These are phyloP conservation scores for Palythoa grandiflora DNA, from an alignment of 92 coral and sea anemone genomes.

Conservation along the genomic window DNA sequence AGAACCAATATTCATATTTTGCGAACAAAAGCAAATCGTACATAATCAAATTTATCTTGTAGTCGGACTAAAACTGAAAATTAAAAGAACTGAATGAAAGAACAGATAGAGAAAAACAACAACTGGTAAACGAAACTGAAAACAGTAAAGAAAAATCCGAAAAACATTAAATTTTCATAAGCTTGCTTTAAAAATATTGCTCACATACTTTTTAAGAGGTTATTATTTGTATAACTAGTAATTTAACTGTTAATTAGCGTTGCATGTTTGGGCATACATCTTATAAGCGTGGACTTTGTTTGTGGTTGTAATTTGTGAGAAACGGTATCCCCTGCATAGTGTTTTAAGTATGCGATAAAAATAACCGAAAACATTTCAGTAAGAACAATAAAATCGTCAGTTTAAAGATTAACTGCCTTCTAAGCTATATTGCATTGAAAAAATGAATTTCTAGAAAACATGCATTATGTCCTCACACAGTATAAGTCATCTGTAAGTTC, in stretches of 20 bases:
- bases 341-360: not conserved
- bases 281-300: not conserved
- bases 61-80: too few species aligned
- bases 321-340: not conserved
- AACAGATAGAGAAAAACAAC: too few species aligned
- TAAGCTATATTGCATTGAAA: not conserved
- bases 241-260: not conserved
- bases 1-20: too few species aligned
- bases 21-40: too few species aligned
- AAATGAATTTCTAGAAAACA: not conserved
- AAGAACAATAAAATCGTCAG: not conserved
- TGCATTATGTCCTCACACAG: not conserved
- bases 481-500: not conserved
- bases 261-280: conserved; percentile 17
- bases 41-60: too few species aligned
- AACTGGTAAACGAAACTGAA: not conserved
- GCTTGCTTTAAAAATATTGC: not conserved
- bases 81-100: not conserved
- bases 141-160: not conserved
- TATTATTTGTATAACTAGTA: not conserved
- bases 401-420: not conserved
- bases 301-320: not conserved
- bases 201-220: not conserved
- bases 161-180: not conserved
- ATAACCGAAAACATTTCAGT: not conserved